Percentiles rank a stretch among this genome's conserved stretches.
Evolutionary conservation across 2,888 invertebrate species (phyloP).

Genomic region (Apantesis nais): DNA sequence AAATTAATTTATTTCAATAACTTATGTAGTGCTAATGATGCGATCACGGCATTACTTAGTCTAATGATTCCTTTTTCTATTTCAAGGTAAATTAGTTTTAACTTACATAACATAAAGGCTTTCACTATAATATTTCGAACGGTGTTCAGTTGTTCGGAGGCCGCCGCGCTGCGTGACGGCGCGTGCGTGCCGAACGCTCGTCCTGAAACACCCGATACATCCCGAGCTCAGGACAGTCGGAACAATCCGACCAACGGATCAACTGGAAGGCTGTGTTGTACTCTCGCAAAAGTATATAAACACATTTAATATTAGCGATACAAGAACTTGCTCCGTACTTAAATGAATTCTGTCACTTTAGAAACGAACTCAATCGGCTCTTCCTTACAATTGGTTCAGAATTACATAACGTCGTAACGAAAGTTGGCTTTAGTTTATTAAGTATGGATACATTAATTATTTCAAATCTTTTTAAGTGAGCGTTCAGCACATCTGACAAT

Average conservation of each 20-base stretch:
- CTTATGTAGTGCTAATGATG: neutral
- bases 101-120: neutral
- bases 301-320: slow-evolving; percentile 22
- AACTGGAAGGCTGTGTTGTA: neutral
- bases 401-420: no score
- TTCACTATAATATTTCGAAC: slow-evolving; percentile 7
- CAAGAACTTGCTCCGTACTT: neutral
- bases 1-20: neutral
- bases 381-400: no score
- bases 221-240: slow-evolving; percentile 24
- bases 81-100: neutral
- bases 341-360: neutral
- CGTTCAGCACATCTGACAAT: no score
- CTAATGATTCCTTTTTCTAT: neutral
- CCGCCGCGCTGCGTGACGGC: slow-evolving; percentile 20
- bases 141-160: slow-evolving; percentile 10
- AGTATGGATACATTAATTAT: no score
- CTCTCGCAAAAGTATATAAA: slow-evolving; percentile 13
- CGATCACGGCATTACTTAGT: neutral
- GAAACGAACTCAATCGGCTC: no score
- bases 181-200: slow-evolving; percentile 25
- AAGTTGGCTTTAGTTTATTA: no score
- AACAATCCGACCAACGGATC: slow-evolving; percentile 9
- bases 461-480: no score
- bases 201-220: slow-evolving; percentile 21